Evolutionary conservation across 2,888 invertebrate species (phyloP).

Genomic region (Pandemis corylana): DNA sequence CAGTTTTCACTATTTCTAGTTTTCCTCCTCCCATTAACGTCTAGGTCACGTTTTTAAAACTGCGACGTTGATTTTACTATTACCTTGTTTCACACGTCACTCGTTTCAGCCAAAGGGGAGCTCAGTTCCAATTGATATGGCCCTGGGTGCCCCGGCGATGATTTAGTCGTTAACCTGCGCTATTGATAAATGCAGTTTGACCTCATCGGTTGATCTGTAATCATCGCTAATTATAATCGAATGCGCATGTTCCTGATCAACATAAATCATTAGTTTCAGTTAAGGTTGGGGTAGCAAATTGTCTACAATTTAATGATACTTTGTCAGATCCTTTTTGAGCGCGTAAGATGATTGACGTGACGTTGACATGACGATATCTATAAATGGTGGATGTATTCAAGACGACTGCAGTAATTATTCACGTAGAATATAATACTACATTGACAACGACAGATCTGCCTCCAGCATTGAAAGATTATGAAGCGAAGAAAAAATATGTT

Average conservation of each 20-base stretch:
- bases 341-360: neutral
- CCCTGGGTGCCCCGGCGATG: slow-evolving; percentile 72
- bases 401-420: neutral
- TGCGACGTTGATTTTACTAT: slow-evolving; percentile 49
- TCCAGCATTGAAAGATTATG: neutral
- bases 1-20: neutral
- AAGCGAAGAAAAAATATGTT: no score
- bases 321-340: neutral
- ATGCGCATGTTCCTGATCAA: slow-evolving; percentile 22
- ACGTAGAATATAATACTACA: neutral
- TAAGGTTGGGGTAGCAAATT: neutral
- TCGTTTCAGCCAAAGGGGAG: slow-evolving; percentile 49
- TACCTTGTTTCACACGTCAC: slow-evolving; percentile 50
- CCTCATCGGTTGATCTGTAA: slow-evolving; percentile 65
- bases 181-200: slow-evolving; percentile 71
- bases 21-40: neutral
- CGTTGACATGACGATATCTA: neutral
- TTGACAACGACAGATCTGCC: no score
- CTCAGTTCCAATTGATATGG: slow-evolving; percentile 73
- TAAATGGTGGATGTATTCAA: neutral
- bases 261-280: slow-evolving; percentile 20
- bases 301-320: neutral
- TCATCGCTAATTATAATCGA: slow-evolving; percentile 45
- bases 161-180: slow-evolving; percentile 80
- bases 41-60: slow-evolving; percentile 17